Evolutionary conservation across 1,140 invertebrate species (phyloP).

Genomic region (Drosophila cardini): DNA sequence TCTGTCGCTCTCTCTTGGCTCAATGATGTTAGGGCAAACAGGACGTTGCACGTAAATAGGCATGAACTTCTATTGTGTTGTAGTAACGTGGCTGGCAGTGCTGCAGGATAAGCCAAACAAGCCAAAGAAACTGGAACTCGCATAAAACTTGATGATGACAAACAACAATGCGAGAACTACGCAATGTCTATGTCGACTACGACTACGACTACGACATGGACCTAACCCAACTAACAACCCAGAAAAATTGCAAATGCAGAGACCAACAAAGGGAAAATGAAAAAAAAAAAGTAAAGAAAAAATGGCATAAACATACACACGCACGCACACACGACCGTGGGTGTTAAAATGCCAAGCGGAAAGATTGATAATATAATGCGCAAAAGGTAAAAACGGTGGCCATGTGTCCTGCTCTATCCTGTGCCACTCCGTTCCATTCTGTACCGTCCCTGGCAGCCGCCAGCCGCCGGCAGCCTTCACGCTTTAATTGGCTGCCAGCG

Average conservation of each 20-base stretch:
- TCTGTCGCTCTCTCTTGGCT: neutral
- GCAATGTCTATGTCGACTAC: constrained; percentile 30
- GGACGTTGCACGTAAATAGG: constrained; percentile 52
- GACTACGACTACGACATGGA: too few relatives aligned
- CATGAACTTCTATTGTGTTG: constrained; percentile 59
- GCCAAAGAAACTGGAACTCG: constrained; percentile 42
- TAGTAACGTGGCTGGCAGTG: neutral
- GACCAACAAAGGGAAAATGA: neutral
- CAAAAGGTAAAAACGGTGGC: constrained; percentile 55
- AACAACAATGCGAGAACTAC: constrained; percentile 51
- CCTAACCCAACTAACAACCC: constrained; percentile 66
- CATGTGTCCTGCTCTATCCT: constrained; percentile 54
- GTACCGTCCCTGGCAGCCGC: constrained; percentile 49
- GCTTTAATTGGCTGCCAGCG: constrained; percentile 82
- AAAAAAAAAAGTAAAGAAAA: constrained; percentile 14
- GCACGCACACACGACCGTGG: constrained; percentile 55
- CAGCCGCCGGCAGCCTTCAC: constrained; percentile 80
- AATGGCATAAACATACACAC: constrained; percentile 60
- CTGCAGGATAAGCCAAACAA: constrained; percentile 48
- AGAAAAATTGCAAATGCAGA: constrained; percentile 45
- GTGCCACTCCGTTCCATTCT: neutral
- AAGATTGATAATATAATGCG: constrained; percentile 74
- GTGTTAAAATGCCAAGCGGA: constrained; percentile 75
- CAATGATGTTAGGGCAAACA: constrained; percentile 49
- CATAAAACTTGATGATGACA: constrained; percentile 76